Evolutionary conservation across 2,113 vertebrate genomes (phyloP).

Genomic region (Columba janthina): DNA sequence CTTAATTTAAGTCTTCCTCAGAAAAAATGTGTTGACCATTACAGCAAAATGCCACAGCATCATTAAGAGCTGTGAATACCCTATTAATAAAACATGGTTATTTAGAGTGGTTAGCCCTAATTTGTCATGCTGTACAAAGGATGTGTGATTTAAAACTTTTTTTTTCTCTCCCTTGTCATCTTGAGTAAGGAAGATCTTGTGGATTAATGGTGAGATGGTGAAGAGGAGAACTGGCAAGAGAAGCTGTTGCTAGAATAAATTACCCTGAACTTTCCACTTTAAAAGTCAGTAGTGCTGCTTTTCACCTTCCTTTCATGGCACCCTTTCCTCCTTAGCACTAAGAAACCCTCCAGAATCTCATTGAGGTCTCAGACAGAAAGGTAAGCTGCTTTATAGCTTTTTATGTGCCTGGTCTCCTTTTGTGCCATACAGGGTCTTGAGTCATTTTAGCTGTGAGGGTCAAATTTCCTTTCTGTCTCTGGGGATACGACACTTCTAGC

Average conservation of each 20-base stretch:
- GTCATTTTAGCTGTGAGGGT: neutral
- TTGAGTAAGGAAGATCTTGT: neutral
- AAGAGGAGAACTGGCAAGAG: neutral
- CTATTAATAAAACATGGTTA: neutral
- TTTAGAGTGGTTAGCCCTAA: slow-evolving; percentile 7
- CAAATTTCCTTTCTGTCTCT: neutral
- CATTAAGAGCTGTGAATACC: slow-evolving; percentile 26
- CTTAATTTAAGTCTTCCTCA: slow-evolving; percentile 12
- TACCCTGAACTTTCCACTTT: neutral
- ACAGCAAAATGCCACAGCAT: neutral
- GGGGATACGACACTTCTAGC: neutral
- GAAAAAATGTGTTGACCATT: neutral
- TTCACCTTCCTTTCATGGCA: neutral
- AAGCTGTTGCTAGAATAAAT: neutral
- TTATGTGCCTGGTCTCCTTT: neutral
- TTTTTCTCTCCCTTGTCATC: neutral
- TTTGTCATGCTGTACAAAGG: neutral
- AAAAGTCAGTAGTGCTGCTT: neutral
- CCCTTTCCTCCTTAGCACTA: neutral
- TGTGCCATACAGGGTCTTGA: neutral
- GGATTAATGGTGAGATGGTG: neutral
- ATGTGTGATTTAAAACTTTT: neutral
- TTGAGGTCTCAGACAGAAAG: neutral
- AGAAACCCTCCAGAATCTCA: neutral
- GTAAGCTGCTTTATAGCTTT: neutral